Conservation (phyloP, 2,113 vertebrate genomes). For the Chaetodon trifascialis region DNA sequence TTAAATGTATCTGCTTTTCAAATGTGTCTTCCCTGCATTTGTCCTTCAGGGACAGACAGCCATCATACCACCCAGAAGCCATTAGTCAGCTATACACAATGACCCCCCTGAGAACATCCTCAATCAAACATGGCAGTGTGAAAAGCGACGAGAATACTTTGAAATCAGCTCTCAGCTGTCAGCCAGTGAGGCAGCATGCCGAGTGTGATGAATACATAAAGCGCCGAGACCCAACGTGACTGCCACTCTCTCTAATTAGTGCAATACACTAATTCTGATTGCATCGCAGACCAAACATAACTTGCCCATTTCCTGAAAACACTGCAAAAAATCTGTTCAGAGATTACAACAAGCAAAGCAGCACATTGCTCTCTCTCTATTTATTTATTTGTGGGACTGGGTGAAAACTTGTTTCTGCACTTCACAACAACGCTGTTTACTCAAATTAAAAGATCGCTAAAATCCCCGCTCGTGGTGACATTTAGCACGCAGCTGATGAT, state of each 20-base stretch:
- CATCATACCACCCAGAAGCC: conserved; percentile 39
- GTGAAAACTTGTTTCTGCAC: not conserved
- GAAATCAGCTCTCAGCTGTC: conserved; percentile 65
- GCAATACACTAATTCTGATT: conserved; percentile 50
- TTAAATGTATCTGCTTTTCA: conserved; percentile 23
- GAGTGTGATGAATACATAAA: conserved; percentile 59
- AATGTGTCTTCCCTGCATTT: conserved; percentile 25
- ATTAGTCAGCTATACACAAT: conserved; percentile 54
- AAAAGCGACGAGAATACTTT: conserved; percentile 55
- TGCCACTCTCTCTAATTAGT: conserved; percentile 68
- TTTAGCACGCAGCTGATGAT: conserved; percentile 46
- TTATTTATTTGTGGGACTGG: conserved; percentile 28
- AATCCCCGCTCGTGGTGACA: conserved; percentile 59
- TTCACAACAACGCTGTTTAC: conserved; percentile 46
- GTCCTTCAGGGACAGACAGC: conserved; percentile 34
- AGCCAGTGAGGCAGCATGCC: conserved; percentile 37
- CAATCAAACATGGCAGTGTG: conserved; percentile 66
- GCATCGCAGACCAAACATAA: conserved; percentile 42
- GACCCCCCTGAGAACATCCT: conserved; percentile 44
- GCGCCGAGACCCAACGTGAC: conserved; percentile 43
- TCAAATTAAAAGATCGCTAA: conserved; percentile 64
- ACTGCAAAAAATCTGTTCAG: conserved; percentile 6
- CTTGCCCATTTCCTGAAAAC: conserved; percentile 42
- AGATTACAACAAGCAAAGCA: conserved; percentile 14
- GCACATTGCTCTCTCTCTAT: not conserved